Evolutionary conservation across 2,797 vertebrate species (phyloP), one percentile per base, ranked within the genome.

Genomic region (Takifugu ocellatus): DNA sequence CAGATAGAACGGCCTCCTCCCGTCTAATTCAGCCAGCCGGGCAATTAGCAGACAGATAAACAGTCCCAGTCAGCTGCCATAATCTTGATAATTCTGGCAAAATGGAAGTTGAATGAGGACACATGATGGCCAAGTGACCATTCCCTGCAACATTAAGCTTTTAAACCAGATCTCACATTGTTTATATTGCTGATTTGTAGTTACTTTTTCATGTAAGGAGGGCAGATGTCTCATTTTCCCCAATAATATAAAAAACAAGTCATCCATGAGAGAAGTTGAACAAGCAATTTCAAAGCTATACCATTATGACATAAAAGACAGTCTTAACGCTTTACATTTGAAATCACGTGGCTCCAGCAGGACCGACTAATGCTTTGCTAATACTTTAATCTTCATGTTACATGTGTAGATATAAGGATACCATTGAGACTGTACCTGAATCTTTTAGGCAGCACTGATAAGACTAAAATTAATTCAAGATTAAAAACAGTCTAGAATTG

Each of bases 81-180:
- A 77, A 84, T 78, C 75, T 75, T 69, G 55, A 75, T 81, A 80
- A 81, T 84, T 81, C 75, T 77, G 57, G 85, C 72, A 81, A 74
- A 82, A 84, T 69, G 66, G 60, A 73, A 25, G 42, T 66, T 72
- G 71, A 86, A 78, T 70, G 70, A 75, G 78, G 67, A 71, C 68
- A 59, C 57, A 39, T 11, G 58, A 56, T 14, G 59, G 50, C 59
- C 45, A 8, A 25, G 44, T 64, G 67, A 82, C 58, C 72, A 33
- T 51, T 62, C 46, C 52, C 54, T 63, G 25, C 36, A 56, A 10
- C 54, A 65, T 61, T 59, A 61, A 66, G 66, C 78, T 72, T 62
- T 72, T 57, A 74, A 69, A 77, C 26, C 60, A 61, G 62, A 74
- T 76, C 59, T 74, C 26, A 57, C 52, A 51, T 61, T 61, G 65